A percentile compares a stretch with the other conserved stretches of the same genome.
Conservation (phyloP, 1,140 invertebrate species). For the Panagrolaimus sp. region DNA sequence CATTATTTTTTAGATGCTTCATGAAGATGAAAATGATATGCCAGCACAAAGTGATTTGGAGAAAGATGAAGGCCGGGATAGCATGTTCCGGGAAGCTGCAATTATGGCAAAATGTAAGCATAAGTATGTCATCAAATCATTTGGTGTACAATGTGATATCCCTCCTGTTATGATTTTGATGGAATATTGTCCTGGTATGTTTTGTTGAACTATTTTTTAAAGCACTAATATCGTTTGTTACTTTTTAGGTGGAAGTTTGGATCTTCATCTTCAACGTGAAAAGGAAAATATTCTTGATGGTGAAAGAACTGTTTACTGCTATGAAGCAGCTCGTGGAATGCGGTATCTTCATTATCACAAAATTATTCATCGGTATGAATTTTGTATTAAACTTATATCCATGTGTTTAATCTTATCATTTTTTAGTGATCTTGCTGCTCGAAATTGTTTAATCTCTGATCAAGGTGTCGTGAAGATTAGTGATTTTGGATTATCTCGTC, state of each 20-base stretch:
- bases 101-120: constrained; percentile 17
- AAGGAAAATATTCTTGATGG: background rate
- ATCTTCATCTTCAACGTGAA: constrained; percentile 24
- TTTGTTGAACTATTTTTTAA: too few species aligned
- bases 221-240: too few species aligned
- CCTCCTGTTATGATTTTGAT: constrained; percentile 43
- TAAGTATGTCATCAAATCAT: constrained; percentile 28
- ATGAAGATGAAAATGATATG: background rate
- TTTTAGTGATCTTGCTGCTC: constrained; percentile 71
- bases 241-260: constrained; percentile 35
- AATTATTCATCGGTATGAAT: constrained; percentile 84
- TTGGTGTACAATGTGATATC: constrained; percentile 35
- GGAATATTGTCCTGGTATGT: constrained; percentile 45
- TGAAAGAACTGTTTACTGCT: constrained; percentile 23
- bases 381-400: too few species aligned
- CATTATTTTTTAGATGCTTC: background rate
- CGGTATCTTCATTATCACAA: constrained; percentile 81
- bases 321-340: constrained; percentile 19
- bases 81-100: constrained; percentile 6
- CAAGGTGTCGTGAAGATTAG: constrained; percentile 73
- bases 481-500: constrained; percentile 88
- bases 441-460: constrained; percentile 22
- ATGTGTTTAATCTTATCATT: too few species aligned
- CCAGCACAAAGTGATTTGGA: background rate
- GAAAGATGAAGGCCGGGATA: background rate